phyloP scores from a whole-genome alignment of 2,113 vertebrate genomes.

The Dicaeum eximium region DNA sequence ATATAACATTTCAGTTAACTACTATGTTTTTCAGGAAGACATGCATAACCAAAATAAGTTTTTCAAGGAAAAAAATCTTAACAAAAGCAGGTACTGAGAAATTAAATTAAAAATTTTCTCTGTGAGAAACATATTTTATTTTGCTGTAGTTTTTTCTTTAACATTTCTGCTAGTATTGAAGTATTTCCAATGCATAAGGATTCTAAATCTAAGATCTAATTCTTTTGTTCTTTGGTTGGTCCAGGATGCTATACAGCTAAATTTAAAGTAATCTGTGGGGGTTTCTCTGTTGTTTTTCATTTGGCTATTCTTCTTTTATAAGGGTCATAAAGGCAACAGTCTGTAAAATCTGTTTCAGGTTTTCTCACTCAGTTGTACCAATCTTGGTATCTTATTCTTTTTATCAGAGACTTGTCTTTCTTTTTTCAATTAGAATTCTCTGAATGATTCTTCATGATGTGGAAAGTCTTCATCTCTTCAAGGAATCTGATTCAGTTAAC shows the following conservation, averaged over 20 bases:
- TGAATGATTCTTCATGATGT: constrained; percentile 73
- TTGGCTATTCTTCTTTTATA: constrained; percentile 32
- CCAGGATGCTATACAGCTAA: not conserved
- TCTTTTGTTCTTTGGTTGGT: constrained; percentile 1
- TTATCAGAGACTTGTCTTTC: constrained; percentile 30
- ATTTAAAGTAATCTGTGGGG: not conserved
- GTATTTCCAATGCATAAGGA: not conserved
- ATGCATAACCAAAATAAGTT: not conserved
- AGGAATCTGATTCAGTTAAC: constrained; percentile 77
- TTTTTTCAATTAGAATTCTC: constrained; percentile 74
- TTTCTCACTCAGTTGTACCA: constrained; percentile 45
- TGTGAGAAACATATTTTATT: not conserved
- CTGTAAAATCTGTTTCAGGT: constrained; percentile 60
- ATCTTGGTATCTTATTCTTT: constrained; percentile 44
- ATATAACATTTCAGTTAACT: not conserved
- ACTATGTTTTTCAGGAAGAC: not conserved
- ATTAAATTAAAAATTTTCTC: not conserved
- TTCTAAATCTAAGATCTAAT: not conserved
- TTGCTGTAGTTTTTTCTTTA: not conserved
- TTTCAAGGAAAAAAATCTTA: not conserved
- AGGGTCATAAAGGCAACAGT: constrained; percentile 14
- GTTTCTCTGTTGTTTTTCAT: constrained; percentile 32
- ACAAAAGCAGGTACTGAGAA: not conserved
- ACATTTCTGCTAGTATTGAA: not conserved
- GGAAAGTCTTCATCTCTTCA: constrained; percentile 68